Base-by-base conservation (phyloP, 1,140 invertebrate species). In the Drosophila serrata region DNA sequence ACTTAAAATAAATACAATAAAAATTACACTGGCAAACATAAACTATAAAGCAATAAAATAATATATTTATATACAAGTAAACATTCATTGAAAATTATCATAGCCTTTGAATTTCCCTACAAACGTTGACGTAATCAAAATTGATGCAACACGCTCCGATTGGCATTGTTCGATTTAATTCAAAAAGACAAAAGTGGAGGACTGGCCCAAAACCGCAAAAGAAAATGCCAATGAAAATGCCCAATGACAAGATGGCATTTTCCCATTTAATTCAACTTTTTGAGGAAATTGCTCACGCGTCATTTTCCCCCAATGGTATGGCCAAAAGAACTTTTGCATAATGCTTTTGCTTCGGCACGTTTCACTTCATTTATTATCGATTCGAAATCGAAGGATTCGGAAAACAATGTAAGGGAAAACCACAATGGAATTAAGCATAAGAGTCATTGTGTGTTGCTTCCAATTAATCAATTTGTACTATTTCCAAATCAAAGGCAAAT, bases 241-340 rank as follows among this genome's bases (percentile, higher is more conserved):
- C 39, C 56, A 49, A 49, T 72, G 69, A 49, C 51, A 42, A 58
- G 35, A 63, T 73, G 68, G 57, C 60, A 81, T 73, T 78, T 82
- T 56, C 57, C 22, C 61, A 82, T 82, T 82, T 75, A 82, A 82
- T 82, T 82, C 80, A 63, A 67, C 63, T 75, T 79, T 59, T 73
- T 73, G 69, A 37, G 42, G 22, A 82, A 82, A 82, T 82, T 78
- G 75, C 63, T 82, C 77, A 82, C 81, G 80, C 81, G 63, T 79
- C 81, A 84, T 82, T 82, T 82, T 82, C 56, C 51, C 43, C 45
- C 51, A 61, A 76, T 51, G 60, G 37, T 55, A 70, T 69, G 64
- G 69, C 69, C 63, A 75, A 82, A 62, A 63, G 49, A 67, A 77
- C 48, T 62, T 68, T 77, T 68, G 58, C 60, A 73, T 81, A 80